Base-by-base conservation (phyloP, 2,888 invertebrate species). In the Slavum lentiscoides region DNA sequence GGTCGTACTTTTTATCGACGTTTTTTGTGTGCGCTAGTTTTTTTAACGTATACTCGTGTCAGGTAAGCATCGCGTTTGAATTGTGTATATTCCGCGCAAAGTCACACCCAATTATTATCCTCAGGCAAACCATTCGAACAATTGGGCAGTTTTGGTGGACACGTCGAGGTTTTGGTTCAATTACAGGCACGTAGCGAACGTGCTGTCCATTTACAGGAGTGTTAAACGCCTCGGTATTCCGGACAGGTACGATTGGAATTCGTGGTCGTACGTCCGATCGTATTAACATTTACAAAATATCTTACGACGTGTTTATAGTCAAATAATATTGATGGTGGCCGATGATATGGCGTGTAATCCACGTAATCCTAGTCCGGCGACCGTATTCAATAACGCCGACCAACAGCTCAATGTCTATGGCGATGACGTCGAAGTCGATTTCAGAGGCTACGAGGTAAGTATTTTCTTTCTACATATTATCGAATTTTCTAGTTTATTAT, bases 311-410 rank as follows among this genome's bases (percentile, higher is more conserved):
- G 17, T 64, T 55, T 84, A 82, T 53, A 94, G 94, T 82, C 98
- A 98, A 87, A 99, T 99, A 81, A 98, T 99, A 84, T 87, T 99
- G 80, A 99, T 99, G 99, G 92, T 99, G 83, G 98, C 99, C 2
- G 99, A 99, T 87, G 98, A 99, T 86, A 98, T 99, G 97, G 98
- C 99, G 0, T 99, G 99, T 86, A 99, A 99, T 88, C 93, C 98
- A 0, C 89, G 99, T 83, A 99, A 99, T 88, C 98, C 99, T 0
- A 90, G 96, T 19, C 98, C 99, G 7, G 98, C 96, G 0, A 97
- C 97, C 2, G 97, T 99, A 19, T 99, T 96, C 87, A 99, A 99
- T 86, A 98, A 98, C 88, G 96, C 96, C 23, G 94, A 97, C 87
- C 96, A 98, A 86, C 95, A 97, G 85, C 97, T 98, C 75, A 98